Evolutionary conservation across 2,113 vertebrate species (phyloP).

Genomic region (Rhynchomys soricoides): DNA sequence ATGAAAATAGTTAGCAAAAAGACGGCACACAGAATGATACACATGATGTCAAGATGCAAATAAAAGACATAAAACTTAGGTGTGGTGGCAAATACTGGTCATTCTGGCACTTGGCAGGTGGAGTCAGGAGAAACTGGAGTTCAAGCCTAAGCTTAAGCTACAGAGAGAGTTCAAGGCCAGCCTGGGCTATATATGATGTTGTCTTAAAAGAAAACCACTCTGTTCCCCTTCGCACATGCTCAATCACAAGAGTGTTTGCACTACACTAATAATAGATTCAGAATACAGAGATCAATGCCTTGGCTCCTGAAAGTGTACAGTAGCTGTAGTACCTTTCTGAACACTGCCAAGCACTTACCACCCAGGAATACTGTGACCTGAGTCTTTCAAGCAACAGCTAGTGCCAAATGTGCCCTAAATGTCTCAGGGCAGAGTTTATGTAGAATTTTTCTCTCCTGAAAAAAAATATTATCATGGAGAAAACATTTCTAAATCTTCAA

Average conservation of each 20-base stretch:
- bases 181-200: neutral
- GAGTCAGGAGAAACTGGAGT: neutral
- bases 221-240: neutral
- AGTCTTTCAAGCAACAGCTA: neutral
- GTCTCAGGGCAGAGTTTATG: neutral
- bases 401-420: constrained; percentile 12
- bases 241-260: neutral
- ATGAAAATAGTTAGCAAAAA: constrained; percentile 1
- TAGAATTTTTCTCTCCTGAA: constrained; percentile 24
- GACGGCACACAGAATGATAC: neutral
- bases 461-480: neutral
- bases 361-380: neutral
- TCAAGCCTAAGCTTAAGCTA: neutral
- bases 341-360: neutral
- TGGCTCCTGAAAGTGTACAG: neutral
- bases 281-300: neutral
- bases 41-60: neutral
- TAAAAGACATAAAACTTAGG: neutral
- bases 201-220: neutral
- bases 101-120: neutral
- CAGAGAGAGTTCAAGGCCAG: neutral
- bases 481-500: constrained; percentile 28
- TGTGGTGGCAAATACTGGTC: neutral
- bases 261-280: neutral
- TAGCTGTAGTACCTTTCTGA: neutral